Conservation (phyloP, 2,797 vertebrate species). For the Sebastolobus altivelis region DNA sequence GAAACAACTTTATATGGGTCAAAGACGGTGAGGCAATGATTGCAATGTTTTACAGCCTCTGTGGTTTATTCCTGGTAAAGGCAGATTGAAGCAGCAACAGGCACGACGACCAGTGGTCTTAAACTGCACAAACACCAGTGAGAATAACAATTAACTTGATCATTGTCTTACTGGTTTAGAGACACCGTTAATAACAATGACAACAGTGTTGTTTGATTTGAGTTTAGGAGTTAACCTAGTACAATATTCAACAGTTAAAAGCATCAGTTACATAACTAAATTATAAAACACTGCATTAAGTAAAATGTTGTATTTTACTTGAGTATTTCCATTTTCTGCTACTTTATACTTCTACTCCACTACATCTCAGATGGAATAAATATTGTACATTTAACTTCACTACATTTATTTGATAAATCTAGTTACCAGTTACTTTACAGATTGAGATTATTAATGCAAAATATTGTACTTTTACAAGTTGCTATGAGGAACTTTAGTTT, state of each 20-base stretch:
- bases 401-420: too few relatives aligned
- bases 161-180: background rate
- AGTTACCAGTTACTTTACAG: too few relatives aligned
- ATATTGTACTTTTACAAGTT: too few relatives aligned
- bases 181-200: background rate
- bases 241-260: background rate
- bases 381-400: too few relatives aligned
- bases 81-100: background rate
- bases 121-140: background rate
- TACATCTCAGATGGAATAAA: too few relatives aligned
- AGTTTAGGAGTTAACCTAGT: background rate
- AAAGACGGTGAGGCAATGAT: background rate
- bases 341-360: too few relatives aligned
- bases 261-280: background rate
- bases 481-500: too few relatives aligned
- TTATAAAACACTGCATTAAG: background rate
- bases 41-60: background rate
- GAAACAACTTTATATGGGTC: background rate
- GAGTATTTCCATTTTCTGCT: too few relatives aligned
- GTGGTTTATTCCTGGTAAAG: slow-evolving; percentile 14
- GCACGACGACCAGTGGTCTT: background rate
- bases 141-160: background rate
- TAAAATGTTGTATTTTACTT: too few relatives aligned
- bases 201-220: background rate
- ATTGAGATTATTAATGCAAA: too few relatives aligned